These are phyloP conservation scores for Parochlus steinenii DNA, from an alignment of 2,888 invertebrate species.

Conservation along the genomic window DNA sequence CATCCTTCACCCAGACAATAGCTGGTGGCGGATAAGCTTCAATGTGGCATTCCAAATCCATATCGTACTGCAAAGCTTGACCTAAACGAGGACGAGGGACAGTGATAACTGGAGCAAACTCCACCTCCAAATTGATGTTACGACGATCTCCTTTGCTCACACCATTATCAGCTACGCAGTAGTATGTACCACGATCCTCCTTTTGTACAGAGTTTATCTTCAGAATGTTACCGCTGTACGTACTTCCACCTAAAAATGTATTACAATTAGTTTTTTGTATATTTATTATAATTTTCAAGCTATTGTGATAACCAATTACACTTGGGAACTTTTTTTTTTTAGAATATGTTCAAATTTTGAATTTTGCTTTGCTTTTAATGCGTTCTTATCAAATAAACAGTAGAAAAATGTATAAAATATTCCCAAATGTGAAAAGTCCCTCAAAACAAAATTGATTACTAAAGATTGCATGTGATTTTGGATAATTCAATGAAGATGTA, in stretches of 20 bases:
- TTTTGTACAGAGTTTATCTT: constrained; percentile 64
- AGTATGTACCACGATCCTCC: constrained; percentile 84
- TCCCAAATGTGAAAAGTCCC: too few relatives aligned
- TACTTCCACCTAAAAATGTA: constrained; percentile 26
- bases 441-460: too few relatives aligned
- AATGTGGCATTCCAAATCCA: constrained; percentile 87
- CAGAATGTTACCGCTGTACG: constrained; percentile 56
- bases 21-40: constrained; percentile 90
- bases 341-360: too few relatives aligned
- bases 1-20: constrained; percentile 80
- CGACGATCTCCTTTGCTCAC: constrained; percentile 70
- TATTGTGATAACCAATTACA: too few relatives aligned
- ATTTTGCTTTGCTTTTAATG: too few relatives aligned
- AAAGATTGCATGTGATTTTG: too few relatives aligned
- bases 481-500: too few relatives aligned
- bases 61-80: constrained; percentile 78
- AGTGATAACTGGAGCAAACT: constrained; percentile 74
- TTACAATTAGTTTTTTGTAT: not conserved
- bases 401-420: too few relatives aligned
- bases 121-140: constrained; percentile 80
- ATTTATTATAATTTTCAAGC: too few relatives aligned
- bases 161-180: constrained; percentile 82
- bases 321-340: too few relatives aligned
- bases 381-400: not conserved
- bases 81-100: constrained; percentile 70